Conservation (phyloP, 2,888 invertebrate genomes). For the Pimpla rufipes region DNA sequence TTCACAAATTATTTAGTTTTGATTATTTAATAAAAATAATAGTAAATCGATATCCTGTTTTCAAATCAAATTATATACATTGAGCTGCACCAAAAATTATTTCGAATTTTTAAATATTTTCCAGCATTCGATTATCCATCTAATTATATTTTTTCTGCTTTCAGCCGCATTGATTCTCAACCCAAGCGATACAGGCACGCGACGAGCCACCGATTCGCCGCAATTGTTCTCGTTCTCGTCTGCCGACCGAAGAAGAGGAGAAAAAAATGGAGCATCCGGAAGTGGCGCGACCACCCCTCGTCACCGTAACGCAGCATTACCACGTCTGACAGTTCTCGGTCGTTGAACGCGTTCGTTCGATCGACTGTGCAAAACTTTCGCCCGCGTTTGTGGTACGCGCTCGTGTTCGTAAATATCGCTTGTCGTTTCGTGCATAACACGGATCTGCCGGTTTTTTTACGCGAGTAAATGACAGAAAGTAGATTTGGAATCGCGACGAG, state of each 20-base stretch:
- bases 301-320: slow-evolving; percentile 11
- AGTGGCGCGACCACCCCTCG: background rate
- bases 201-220: background rate
- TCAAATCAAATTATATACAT: no score
- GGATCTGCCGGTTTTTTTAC: slow-evolving; percentile 4
- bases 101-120: no score
- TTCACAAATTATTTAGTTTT: no score
- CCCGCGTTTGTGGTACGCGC: background rate
- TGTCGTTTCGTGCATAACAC: background rate
- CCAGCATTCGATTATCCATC: no score
- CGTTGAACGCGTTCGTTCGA: background rate
- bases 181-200: background rate
- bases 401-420: slow-evolving; percentile 20
- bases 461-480: background rate
- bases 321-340: slow-evolving; percentile 49
- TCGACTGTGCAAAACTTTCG: slow-evolving; percentile 30
- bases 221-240: background rate
- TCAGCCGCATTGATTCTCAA: no score
- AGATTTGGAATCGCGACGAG: slow-evolving; percentile 1
- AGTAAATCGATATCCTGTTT: no score
- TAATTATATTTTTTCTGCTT: background rate
- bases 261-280: slow-evolving; percentile 14
- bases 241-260: background rate
- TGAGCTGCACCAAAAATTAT: no score
- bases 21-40: no score